Base-by-base conservation (phyloP, 2,888 invertebrate species). In the Abscondita cerata region DNA sequence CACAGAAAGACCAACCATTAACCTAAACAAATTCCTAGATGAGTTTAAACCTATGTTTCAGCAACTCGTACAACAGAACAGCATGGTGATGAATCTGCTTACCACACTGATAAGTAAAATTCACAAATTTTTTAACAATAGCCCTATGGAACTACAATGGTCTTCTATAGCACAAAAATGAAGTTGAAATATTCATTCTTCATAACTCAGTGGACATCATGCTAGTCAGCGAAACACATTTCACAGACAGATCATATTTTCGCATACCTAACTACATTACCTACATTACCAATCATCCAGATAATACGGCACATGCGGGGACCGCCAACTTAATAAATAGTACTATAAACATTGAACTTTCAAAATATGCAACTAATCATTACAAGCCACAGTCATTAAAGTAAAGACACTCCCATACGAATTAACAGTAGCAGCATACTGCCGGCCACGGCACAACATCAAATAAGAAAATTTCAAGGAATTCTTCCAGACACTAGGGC, bases 401-500 rank as follows among this genome's bases (percentile, higher is more conserved):
- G 53, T 60, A 13, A 55, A 51, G 36, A 38, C 31, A 12, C 15
- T 25, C 1, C 50, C 52, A 40, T 34, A 41, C 1, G 44, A 48
- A 8, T 15, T 61, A 25, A 51, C 31, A 19, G 16, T 50, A 16
- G 33, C 62, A 12, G 50, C 64, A 25, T 70, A 72, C 31, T 71
- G 65, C n/a, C 70, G 70, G 3, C 70, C 71, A 0, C 69, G 64
- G 18, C 68, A 71, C 33, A 59, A 62, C 31, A 61, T 70, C 6
- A 63, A 64, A 50, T 33, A 64, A 63, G 56, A 65, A 20, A 33
- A 63, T 47, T 71, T 65, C 16, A 13, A 46, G 5, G 41, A 61
- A 9, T 60, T 62, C 38, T 68, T 70, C 31, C 33, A 53, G 13
- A 52, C 61, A 15, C 59, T 70, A 12, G 70, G 67, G 12, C 5